Percentiles rank a stretch among this genome's conserved stretches.
phyloP scores from a whole-genome alignment of 2,888 invertebrate genomes.

The Ceriagrion tenellum region DNA sequence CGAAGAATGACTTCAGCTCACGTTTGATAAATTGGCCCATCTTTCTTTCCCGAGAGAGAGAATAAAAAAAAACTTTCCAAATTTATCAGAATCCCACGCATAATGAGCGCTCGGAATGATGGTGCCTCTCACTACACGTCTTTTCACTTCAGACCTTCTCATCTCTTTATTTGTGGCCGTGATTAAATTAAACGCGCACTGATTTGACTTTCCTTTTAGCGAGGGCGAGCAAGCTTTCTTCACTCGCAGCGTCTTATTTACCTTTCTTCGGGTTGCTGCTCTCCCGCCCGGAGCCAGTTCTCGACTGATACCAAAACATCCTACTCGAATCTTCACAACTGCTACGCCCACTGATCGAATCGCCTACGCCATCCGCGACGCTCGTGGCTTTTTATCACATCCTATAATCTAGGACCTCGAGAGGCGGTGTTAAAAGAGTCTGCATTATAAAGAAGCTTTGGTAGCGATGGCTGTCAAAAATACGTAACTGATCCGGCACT shows the following conservation, averaged over 20 bases:
- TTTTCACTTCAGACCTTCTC: not conserved
- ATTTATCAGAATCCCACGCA: slow-evolving; percentile 1
- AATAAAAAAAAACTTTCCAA: not conserved
- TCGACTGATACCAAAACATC: not conserved
- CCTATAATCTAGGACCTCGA: slow-evolving; percentile 54
- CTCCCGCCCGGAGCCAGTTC: not conserved
- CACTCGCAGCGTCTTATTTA: not conserved
- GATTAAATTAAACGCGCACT: not conserved
- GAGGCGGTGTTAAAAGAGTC: slow-evolving; percentile 29
- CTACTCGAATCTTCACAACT: not conserved
- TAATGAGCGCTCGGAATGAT: not conserved
- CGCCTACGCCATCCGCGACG: slow-evolving; percentile 8
- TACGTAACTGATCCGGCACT: not conserved
- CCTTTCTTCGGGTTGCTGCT: not conserved
- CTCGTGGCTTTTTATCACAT: slow-evolving; percentile 47
- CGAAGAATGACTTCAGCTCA: not conserved
- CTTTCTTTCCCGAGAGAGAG: not conserved
- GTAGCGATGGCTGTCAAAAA: not conserved
- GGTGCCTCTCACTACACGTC: not conserved
- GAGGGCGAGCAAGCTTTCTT: not conserved
- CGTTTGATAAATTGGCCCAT: not conserved
- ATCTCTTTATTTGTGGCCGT: not conserved
- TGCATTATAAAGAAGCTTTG: not conserved
- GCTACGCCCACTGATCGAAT: slow-evolving; percentile 13
- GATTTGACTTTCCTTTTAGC: slow-evolving; percentile 28